Base-by-base conservation (phyloP, 2,797 vertebrate genomes). In the Hozukius guyotensis region DNA sequence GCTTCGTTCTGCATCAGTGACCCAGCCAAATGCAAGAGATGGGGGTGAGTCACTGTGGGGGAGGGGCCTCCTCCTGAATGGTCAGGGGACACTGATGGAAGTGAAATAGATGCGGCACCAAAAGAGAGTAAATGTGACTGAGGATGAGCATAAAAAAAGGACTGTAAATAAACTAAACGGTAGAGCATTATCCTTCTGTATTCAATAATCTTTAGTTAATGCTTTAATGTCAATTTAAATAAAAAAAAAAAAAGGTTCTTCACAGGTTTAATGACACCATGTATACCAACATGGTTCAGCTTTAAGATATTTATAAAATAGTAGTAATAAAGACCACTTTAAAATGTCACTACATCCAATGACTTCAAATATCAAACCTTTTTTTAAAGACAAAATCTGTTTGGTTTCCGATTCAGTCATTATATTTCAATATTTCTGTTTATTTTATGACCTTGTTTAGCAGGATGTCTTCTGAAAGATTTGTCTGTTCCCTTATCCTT, bases 1-100 rank as follows among this genome's bases (percentile, higher is more conserved):
- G 93, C 93, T 95, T 92, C 93, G 92, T 95, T 96, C 94, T 94
- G 94, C 94, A 93, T 95, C 95, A 94, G 87, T 94, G 93, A 91
- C 91, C 91, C 90, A 91, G 92, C 89, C 90, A 89, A 93, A 91
- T 84, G 93, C 93, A 93, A 91, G 93, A 91, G 92, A 94, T 93
- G 93, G 91, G 93, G 92, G 93, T 93, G 92, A 94, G 91, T 94
- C 91, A 93, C 88, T 69, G 88, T 91, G 94, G 94, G 95, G 95
- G 94, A 94, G 94, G 95, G 94, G 94, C 92, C 85, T 86, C 74
- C 88, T 92, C 83, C 82, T 84, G 80, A 93, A 93, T 91, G 95
- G 94, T 95, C 94, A 95, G 88, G 93, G 92, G 94, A 95, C 91
- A 91, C 92, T 86, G 84, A 90, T 90, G 80, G 46, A 92, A 95